Evolutionary conservation across 2,113 vertebrate species (phyloP).

Genomic region (Tringa solitaria): DNA sequence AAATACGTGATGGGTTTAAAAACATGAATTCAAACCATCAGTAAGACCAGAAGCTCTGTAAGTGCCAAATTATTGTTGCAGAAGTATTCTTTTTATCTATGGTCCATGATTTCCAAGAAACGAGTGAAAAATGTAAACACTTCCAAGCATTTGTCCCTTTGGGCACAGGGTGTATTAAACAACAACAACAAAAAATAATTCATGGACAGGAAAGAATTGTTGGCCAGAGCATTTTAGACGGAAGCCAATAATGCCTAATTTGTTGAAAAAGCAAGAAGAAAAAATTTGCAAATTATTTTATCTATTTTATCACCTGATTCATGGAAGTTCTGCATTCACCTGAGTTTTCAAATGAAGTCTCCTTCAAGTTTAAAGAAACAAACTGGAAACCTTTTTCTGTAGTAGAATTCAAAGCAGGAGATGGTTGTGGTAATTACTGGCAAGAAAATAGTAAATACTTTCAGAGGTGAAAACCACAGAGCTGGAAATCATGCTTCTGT

Average conservation of each 20-base stretch:
- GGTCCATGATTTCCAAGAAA: conserved; percentile 60
- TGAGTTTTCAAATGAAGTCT: background rate
- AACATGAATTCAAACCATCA: background rate
- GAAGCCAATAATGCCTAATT: background rate
- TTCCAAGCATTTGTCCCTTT: conserved; percentile 55
- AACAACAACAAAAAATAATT: conserved; percentile 5
- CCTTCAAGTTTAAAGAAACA: background rate
- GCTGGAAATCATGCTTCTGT: conserved; percentile 2
- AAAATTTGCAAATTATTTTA: background rate
- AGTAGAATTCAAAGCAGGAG: conserved; percentile 12
- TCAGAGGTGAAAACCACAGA: conserved; percentile 46
- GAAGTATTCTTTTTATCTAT: conserved; percentile 42
- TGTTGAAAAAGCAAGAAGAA: background rate
- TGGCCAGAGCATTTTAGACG: background rate
- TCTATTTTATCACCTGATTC: background rate
- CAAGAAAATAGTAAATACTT: conserved; percentile 13
- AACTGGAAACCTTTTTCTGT: background rate
- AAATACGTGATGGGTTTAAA: background rate
- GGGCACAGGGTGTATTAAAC: conserved; percentile 13
- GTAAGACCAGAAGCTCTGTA: conserved; percentile 9
- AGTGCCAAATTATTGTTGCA: conserved; percentile 38
- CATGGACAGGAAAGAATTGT: background rate
- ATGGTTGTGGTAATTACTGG: conserved; percentile 32
- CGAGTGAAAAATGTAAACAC: conserved; percentile 45
- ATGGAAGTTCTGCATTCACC: background rate